A percentile compares a stretch with the other conserved stretches of the same genome.
phyloP scores from a whole-genome alignment of 2,113 vertebrate genomes.

The Actenoides hombroni region DNA sequence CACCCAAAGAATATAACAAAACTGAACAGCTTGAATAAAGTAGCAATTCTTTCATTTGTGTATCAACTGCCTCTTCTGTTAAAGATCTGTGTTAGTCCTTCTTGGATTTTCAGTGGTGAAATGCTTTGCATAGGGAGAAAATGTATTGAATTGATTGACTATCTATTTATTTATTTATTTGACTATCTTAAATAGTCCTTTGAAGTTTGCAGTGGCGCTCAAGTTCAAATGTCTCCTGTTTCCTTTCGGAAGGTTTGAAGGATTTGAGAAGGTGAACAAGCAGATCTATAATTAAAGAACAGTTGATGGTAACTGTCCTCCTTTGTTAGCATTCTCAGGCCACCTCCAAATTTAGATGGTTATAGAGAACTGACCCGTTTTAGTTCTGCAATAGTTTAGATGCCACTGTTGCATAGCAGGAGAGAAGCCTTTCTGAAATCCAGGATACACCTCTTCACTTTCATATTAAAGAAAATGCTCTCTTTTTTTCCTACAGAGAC shows the following conservation, averaged over 20 bases:
- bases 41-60: not conserved
- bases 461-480: not conserved
- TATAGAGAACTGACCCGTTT: conserved; percentile 40
- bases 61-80: not conserved
- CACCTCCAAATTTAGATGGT: conserved; percentile 67
- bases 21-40: not conserved
- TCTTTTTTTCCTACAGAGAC: not conserved
- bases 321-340: conserved; percentile 52
- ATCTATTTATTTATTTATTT: not conserved
- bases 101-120: not conserved
- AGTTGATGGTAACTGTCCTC: conserved; percentile 52
- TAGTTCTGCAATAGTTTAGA: conserved; percentile 65
- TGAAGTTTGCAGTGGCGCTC: conserved; percentile 33
- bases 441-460: not conserved
- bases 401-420: conserved; percentile 52
- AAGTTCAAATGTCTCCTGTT: conserved; percentile 69
- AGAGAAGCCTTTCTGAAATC: conserved; percentile 14
- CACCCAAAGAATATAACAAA: not conserved
- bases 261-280: conserved; percentile 71
- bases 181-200: conserved; percentile 45
- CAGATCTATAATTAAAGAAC: conserved; percentile 72
- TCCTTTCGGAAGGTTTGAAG: conserved; percentile 49
- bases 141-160: not conserved
- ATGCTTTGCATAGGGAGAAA: not conserved
- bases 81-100: not conserved